phyloP scores from a whole-genome alignment of 2,797 vertebrate genomes.

The Octomys mimax region DNA sequence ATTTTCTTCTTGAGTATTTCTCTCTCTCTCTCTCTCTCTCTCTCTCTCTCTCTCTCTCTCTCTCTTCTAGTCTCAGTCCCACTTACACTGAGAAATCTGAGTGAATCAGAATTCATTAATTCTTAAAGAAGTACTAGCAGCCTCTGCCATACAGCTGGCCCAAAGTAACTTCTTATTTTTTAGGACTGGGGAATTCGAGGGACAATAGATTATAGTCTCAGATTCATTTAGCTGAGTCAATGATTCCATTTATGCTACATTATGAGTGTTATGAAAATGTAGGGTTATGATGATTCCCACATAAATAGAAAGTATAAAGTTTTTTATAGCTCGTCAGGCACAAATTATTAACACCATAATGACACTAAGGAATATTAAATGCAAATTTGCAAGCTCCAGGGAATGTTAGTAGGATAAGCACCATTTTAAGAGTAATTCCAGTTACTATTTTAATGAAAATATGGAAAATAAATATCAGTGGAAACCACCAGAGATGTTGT shows the following conservation, averaged over 20 bases:
- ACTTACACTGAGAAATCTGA: background rate
- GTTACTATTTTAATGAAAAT: constrained; percentile 86
- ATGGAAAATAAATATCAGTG: constrained; percentile 82
- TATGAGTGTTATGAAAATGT: constrained; percentile 61
- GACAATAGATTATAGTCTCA: background rate
- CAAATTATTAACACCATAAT: constrained; percentile 88
- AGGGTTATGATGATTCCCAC: constrained; percentile 81
- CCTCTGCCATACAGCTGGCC: background rate
- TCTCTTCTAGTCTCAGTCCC: background rate
- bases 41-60: background rate
- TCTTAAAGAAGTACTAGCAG: background rate
- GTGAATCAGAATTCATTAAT: constrained; percentile 2
- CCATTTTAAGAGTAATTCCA: constrained; percentile 87
- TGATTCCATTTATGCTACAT: constrained; percentile 46
- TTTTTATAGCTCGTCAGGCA: constrained; percentile 86
- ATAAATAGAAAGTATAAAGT: constrained; percentile 82
- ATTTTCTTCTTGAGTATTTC: background rate
- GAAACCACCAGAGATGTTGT: constrained; percentile 84
- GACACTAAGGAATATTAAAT: constrained; percentile 88
- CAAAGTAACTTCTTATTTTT: background rate
- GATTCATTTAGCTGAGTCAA: background rate
- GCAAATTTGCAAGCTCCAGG: constrained; percentile 86
- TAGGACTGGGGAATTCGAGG: background rate
- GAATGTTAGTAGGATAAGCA: constrained; percentile 86
- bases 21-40: no score